Percentiles rank a stretch among this genome's conserved stretches.
These are phyloP conservation scores for Parascotia fuliginaria DNA, from an alignment of 2,888 invertebrate genomes.

Conservation along the genomic window DNA sequence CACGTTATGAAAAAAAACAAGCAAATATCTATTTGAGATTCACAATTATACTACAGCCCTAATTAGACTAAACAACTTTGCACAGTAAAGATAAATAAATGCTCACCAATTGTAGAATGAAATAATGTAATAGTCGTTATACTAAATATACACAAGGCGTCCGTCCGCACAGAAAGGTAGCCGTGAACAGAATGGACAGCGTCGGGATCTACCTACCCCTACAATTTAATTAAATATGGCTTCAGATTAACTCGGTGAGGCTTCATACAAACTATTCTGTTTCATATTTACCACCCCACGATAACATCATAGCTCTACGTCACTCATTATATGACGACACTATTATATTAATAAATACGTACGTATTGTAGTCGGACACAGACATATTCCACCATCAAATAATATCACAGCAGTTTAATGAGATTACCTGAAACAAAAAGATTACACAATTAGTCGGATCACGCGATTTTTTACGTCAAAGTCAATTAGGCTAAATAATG, in stretches of 20 bases:
- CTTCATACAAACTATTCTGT: constrained; percentile 79
- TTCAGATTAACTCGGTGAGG: constrained; percentile 81
- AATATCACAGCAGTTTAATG: constrained; percentile 47
- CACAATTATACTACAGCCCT: no score
- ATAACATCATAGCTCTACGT: constrained; percentile 34
- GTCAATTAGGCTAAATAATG: constrained; percentile 77
- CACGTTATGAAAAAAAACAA: no score
- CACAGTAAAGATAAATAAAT: constrained; percentile 17
- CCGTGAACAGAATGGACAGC: constrained; percentile 67
- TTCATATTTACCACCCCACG: constrained; percentile 71
- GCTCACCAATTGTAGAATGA: constrained; percentile 47
- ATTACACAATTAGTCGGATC: constrained; percentile 70
- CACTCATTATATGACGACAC: constrained; percentile 36
- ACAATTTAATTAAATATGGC: constrained; percentile 85
- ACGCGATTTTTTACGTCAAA: constrained; percentile 72
- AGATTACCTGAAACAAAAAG: constrained; percentile 81
- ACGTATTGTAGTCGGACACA: constrained; percentile 33
- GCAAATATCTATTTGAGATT: no score
- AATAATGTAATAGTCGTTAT: constrained; percentile 20
- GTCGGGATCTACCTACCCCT: constrained; percentile 63
- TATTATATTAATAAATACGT: constrained; percentile 22
- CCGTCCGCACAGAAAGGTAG: constrained; percentile 61
- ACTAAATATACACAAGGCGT: constrained; percentile 48
- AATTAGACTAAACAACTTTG: background rate
- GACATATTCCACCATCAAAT: constrained; percentile 39